Percentiles rank a stretch among this genome's conserved stretches.
phyloP scores from a whole-genome alignment of 2,113 vertebrate genomes.

The Microtus oregoni region DNA sequence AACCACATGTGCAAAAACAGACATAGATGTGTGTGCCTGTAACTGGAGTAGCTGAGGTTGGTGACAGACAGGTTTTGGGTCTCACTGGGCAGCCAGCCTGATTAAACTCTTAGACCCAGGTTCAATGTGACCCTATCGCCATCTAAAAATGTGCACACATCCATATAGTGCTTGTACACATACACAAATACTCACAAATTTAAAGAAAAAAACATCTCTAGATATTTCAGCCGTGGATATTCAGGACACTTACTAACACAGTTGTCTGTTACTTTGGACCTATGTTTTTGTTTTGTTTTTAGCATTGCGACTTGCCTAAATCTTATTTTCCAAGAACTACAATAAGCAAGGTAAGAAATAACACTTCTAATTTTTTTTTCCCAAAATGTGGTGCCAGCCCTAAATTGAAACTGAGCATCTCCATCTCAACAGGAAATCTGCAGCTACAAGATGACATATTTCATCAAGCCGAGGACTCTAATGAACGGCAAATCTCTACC shows the following conservation, averaged over 20 bases:
- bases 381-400: background rate
- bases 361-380: background rate
- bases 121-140: background rate
- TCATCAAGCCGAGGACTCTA: background rate
- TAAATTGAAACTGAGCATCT: constrained; percentile 12
- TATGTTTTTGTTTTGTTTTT: background rate
- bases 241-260: background rate
- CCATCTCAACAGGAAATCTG: background rate
- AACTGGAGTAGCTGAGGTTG: background rate
- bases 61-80: too few relatives aligned
- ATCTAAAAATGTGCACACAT: background rate
- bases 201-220: background rate
- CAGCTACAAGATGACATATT: background rate
- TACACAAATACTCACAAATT: background rate
- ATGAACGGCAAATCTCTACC: background rate
- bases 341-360: background rate
- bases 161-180: background rate
- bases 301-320: background rate
- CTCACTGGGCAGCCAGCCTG: background rate
- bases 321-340: constrained; percentile 15
- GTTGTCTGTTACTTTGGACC: background rate
- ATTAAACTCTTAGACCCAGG: background rate
- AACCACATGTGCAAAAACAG: background rate
- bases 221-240: background rate
- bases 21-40: background rate